Conservation (phyloP, 2,888 invertebrate species). For the Tetranychus truncatus region DNA sequence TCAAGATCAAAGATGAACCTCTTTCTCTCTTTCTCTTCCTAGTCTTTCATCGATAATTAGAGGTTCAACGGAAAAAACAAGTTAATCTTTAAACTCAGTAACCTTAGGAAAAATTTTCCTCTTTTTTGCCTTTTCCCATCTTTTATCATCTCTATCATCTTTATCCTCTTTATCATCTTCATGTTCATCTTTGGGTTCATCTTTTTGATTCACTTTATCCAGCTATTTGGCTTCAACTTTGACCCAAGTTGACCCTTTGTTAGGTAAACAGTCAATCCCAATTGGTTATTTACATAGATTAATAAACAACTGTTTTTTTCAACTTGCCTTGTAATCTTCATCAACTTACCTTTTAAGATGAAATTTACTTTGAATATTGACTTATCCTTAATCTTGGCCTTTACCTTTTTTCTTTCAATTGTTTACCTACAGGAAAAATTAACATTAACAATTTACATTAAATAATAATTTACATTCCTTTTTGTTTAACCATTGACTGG, state of each 20-base stretch:
- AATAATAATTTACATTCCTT: too few species aligned
- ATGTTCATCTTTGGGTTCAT: not conserved
- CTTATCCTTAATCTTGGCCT: too few species aligned
- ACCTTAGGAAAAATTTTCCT: not conserved
- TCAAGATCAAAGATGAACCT: not conserved
- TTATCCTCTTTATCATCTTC: not conserved
- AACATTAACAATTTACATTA: too few species aligned
- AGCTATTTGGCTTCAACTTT: not conserved
- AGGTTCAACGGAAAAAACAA: not conserved
- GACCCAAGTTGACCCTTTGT: not conserved
- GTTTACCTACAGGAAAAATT: too few species aligned
- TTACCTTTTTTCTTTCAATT: too few species aligned
- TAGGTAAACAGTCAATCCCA: not conserved
- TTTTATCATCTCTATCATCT: not conserved
- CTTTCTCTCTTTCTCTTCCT: conserved; percentile 5
- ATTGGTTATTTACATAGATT: not conserved
- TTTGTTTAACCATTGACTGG: too few species aligned
- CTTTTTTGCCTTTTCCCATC: not conserved
- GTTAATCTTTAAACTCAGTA: not conserved
- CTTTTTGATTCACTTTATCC: not conserved
- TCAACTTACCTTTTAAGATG: not conserved
- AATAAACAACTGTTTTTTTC: not conserved
- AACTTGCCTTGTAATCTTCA: not conserved
- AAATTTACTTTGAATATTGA: too few species aligned
- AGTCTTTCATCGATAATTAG: not conserved